Conservation (phyloP, 2,113 vertebrate genomes). For the Egretta garzetta region DNA sequence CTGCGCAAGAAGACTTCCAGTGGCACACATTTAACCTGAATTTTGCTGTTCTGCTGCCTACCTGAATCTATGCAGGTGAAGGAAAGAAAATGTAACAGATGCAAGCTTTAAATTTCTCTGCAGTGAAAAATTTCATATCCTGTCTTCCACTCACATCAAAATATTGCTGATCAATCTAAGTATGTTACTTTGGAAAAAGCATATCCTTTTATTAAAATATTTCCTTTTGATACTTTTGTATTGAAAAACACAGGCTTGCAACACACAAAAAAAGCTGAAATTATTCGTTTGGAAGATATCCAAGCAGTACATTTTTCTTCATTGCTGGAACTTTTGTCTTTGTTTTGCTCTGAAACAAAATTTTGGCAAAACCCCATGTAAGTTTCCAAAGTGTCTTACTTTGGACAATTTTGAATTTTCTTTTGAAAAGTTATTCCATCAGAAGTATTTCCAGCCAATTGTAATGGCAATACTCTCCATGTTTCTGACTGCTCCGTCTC, state of each 20-base stretch:
- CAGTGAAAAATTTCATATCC: not conserved
- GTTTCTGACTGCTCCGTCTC: not conserved
- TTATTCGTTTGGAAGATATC: constrained; percentile 21
- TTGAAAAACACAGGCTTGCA: not conserved
- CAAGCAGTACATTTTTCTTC: constrained; percentile 53
- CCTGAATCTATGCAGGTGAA: not conserved
- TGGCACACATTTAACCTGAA: not conserved
- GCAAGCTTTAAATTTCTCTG: not conserved
- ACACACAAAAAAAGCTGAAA: not conserved
- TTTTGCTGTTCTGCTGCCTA: not conserved
- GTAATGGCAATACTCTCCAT: not conserved
- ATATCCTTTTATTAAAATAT: not conserved
- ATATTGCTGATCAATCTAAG: not conserved
- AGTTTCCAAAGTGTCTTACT: constrained; percentile 11
- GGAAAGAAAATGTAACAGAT: not conserved
- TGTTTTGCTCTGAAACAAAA: not conserved
- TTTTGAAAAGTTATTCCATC: not conserved
- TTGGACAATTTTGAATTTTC: not conserved
- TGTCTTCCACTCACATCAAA: not conserved
- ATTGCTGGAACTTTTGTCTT: constrained; percentile 36
- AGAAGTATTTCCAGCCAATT: not conserved
- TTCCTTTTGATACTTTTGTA: not conserved
- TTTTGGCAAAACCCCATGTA: constrained; percentile 26
- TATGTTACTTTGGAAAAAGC: not conserved
- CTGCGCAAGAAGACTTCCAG: not conserved